A percentile compares a stretch with the other conserved stretches of the same genome.
Conservation (phyloP, 2,113 vertebrate species). For the Tinamus guttatus region DNA sequence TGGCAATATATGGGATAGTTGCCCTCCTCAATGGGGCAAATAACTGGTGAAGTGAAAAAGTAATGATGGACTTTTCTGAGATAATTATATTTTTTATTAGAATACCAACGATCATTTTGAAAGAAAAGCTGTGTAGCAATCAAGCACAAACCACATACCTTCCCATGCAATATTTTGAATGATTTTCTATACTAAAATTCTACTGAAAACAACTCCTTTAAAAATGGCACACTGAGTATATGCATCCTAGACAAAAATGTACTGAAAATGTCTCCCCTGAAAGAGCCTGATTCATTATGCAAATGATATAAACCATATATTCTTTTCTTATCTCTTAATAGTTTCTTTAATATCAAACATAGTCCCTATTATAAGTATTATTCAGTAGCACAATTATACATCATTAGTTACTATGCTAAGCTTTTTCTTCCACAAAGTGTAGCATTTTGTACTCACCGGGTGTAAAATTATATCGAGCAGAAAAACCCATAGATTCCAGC, state of each 20-base stretch:
- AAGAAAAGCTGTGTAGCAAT: not conserved
- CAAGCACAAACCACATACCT: not conserved
- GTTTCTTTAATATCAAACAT: not conserved
- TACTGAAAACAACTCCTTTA: not conserved
- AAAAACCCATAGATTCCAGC: constrained; percentile 97
- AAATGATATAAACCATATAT: not conserved
- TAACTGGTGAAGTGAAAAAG: constrained; percentile 37
- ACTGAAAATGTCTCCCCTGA: not conserved
- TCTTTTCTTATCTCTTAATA: not conserved
- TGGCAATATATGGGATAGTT: constrained; percentile 8
- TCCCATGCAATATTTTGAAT: not conserved
- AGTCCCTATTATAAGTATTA: not conserved
- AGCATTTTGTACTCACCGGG: constrained; percentile 85
- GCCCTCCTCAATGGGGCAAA: not conserved
- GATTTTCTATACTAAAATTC: not conserved
- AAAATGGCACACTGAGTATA: not conserved
- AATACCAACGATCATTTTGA: constrained; percentile 24
- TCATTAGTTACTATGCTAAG: not conserved
- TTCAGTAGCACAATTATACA: not conserved
- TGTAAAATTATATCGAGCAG: constrained; percentile 97
- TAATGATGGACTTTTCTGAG: constrained; percentile 43
- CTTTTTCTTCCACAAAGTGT: not conserved
- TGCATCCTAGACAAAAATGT: not conserved
- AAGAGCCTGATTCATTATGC: not conserved
- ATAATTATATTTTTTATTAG: constrained; percentile 35